Conservation (phyloP, 2,797 vertebrate genomes). For the Ptychobarbus kaznakovi region DNA sequence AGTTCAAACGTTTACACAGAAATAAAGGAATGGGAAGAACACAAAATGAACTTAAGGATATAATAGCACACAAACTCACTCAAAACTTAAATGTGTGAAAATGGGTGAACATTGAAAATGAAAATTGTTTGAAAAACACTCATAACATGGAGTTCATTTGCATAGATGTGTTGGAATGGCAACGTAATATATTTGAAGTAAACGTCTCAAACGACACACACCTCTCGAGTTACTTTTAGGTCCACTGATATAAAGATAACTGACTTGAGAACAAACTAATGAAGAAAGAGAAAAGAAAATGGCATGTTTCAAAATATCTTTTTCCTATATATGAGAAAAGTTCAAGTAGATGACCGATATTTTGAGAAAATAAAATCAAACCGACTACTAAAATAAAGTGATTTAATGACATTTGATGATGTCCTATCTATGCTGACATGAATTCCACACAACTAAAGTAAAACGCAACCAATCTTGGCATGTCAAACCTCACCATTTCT, state of each 20-base stretch:
- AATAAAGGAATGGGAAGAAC: conserved; percentile 54
- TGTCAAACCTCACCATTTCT: conserved; percentile 1
- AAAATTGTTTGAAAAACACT: not conserved
- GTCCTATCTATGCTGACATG: conserved; percentile 40
- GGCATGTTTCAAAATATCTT: conserved; percentile 13
- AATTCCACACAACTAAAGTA: conserved; percentile 46
- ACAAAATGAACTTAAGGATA: not conserved
- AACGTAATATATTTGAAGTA: not conserved
- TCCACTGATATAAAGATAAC: not conserved
- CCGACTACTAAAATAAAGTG: conserved; percentile 32
- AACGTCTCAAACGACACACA: not conserved
- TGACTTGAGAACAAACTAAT: conserved; percentile 54
- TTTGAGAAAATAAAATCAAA: conserved; percentile 9
- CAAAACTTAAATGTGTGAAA: conserved; percentile 8
- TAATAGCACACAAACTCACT: conserved; percentile 30
- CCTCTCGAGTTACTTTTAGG: not conserved
- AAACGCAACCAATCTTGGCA: not conserved
- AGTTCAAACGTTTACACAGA: conserved; percentile 52
- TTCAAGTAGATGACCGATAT: conserved; percentile 57
- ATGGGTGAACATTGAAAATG: not conserved
- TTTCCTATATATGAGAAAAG: conserved; percentile 49
- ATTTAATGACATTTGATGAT: conserved; percentile 24
- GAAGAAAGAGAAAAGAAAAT: conserved; percentile 64
- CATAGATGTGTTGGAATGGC: conserved; percentile 22
- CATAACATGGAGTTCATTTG: not conserved